phyloP scores from a whole-genome alignment of 1,140 invertebrate species.

The Drosophila kurseongensis region DNA sequence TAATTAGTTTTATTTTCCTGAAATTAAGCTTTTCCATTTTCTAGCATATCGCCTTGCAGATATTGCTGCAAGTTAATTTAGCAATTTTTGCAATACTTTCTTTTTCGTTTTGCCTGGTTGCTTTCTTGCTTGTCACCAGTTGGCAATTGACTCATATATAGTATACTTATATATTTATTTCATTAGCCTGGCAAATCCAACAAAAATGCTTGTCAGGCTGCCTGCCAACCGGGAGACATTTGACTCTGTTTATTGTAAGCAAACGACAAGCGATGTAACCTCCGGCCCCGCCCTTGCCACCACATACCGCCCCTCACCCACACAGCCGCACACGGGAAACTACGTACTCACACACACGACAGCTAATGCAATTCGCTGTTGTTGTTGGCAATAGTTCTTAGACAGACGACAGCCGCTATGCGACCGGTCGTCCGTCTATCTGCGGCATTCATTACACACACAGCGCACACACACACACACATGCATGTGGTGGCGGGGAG shows the following conservation, averaged over 20 bases:
- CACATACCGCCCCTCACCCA: neutral
- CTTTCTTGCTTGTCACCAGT: neutral
- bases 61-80: too few species aligned
- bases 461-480: neutral
- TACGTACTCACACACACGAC: neutral
- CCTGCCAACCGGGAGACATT: slow-evolving; percentile 65
- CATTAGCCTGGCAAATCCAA: slow-evolving; percentile 63
- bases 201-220: slow-evolving; percentile 60
- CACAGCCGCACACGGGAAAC: slow-evolving; percentile 1
- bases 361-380: slow-evolving; percentile 72
- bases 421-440: slow-evolving; percentile 51
- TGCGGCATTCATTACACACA: slow-evolving; percentile 39
- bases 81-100: neutral
- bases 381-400: slow-evolving; percentile 68
- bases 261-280: slow-evolving; percentile 66
- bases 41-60: too few species aligned
- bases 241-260: slow-evolving; percentile 79
- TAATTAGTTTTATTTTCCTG: slow-evolving; percentile 2
- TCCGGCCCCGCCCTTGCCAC: slow-evolving; percentile 17
- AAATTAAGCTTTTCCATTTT: neutral
- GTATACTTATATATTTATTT: slow-evolving; percentile 27
- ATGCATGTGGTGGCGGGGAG: slow-evolving; percentile 14
- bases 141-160: slow-evolving; percentile 18
- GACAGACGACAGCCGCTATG: slow-evolving; percentile 61
- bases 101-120: neutral